Evolutionary conservation across 2,888 invertebrate genomes (phyloP), one percentile per base, ranked within the genome.

Genomic region (Cephus runcator): DNA sequence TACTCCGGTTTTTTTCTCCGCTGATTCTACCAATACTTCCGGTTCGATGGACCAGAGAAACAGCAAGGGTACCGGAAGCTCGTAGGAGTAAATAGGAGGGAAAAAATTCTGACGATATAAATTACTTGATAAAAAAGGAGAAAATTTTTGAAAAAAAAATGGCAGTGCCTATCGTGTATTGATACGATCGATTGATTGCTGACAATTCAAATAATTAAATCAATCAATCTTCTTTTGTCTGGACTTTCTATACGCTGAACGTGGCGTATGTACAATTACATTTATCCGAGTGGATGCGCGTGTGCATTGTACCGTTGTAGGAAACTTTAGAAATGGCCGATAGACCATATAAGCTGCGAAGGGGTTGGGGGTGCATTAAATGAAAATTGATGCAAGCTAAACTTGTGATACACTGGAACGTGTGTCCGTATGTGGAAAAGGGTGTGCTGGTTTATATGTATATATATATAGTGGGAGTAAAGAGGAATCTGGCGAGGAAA

Each of bases 341-440:
- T 56, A 23, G 56, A 56, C 23, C 56, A 9, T 56, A 56, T 23
- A 23, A 56, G 56, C 56, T 56, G 23, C 0, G 15, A 23, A 56
- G 56, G 9, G 23, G 56, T 33, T 30, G 71, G 12, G 12, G 15
- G 4, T 71, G 34, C 33, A 34, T 34, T 31, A 71, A 71, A 71
- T 33, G 34, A 71, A 71, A 71, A 71, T 71, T 71, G 71, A 33
- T 15, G 71, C 34, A 71, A 71, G 31, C 69, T 69, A 69, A 69
- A 30, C 34, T 71, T 31, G 31, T 31, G 71, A 23, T 71, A 71
- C 12, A 71, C 6, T 71, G 71, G 33, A 71, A 56, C 15, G 23
- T 23, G 56, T 23, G 56, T 56, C 56, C 23, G 56, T 56, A 56
- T 56, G 23, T 56, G 71, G 31, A 71, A 23, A 71, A 71, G 71